Percentiles rank a stretch among this genome's conserved stretches.
Conservation (phyloP, 2,113 vertebrate genomes). For the Nannospalax galili region DNA sequence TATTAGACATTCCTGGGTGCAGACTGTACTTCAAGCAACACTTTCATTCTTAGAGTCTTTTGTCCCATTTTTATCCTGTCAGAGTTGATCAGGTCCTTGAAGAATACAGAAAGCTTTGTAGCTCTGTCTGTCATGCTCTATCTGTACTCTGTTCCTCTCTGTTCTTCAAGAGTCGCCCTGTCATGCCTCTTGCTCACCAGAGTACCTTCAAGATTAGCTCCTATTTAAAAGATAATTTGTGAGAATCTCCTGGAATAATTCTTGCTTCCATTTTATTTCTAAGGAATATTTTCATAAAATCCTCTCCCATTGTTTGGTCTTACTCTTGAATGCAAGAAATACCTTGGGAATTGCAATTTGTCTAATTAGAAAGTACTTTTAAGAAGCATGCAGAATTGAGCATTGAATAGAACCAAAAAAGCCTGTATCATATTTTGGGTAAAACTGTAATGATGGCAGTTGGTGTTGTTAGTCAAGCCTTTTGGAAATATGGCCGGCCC, state of each 20-base stretch:
- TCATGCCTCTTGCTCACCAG: background rate
- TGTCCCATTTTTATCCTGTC: background rate
- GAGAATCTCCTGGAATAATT: background rate
- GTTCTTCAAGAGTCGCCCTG: background rate
- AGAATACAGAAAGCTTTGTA: background rate
- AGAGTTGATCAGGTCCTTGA: no score
- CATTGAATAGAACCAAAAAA: background rate
- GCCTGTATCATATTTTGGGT: background rate
- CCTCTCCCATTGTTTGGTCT: background rate
- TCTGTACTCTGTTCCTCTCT: background rate
- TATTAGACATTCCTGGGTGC: background rate
- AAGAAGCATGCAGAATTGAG: background rate
- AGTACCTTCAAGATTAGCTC: slow-evolving; percentile 27
- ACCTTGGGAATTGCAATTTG: background rate
- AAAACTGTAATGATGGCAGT: background rate
- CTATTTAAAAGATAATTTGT: background rate
- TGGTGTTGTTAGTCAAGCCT: background rate
- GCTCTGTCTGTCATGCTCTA: background rate
- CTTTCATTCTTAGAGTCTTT: background rate
- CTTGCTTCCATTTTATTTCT: background rate
- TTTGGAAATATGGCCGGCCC: background rate
- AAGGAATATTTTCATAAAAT: background rate
- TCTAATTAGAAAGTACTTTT: background rate
- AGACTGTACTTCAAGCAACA: background rate
- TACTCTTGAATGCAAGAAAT: slow-evolving; percentile 35